Evolutionary conservation across 2,888 invertebrate species (phyloP), one percentile per base, ranked within the genome.

Genomic region (Epirrita christyi): DNA sequence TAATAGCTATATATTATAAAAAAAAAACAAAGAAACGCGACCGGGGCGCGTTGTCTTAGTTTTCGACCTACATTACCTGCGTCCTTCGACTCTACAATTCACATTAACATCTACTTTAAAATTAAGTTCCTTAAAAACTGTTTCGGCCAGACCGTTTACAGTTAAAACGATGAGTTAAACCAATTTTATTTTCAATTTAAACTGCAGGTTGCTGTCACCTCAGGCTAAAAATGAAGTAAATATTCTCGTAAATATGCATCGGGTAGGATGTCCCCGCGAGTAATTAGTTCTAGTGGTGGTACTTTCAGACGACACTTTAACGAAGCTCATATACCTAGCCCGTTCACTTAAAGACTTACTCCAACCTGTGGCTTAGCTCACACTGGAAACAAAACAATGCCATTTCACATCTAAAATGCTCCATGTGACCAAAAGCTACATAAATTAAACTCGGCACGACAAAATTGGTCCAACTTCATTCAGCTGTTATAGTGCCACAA

Each of bases 251-350:
- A 55, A 63, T 63, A 71, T 77, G 70, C 68, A 73, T 67, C 63
- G 64, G 61, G 78, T 80, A 80, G 78, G 76, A 73, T 77, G 83
- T 86, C 83, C 83, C 85, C 78, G 66, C 75, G 72, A 79, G 80
- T 85, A 88, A 91, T 90, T 90, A 89, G 85, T 84, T 71, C 66
- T 63, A 71, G 60, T 67, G 86, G 89, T 90, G 90, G 90, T 90
- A 90, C 76, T 87, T 89, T 86, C 90, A 90, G 89, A 87, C 80
- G 78, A 63, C 66, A 68, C 77, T 68, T 83, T 88, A 89, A 88
- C 88, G 85, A 89, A 85, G 76, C 77, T 78, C 78, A 79, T 78
- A 80, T 77, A 70, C 71, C 69, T 47, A 37, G 37, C 5, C 11
- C 15, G 15, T 9, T 15, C 38, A 7, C n/a, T 11, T n/a, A 10